phyloP scores from a whole-genome alignment of 2,113 vertebrate genomes.

The Sterrhoptilus dennistouni region DNA sequence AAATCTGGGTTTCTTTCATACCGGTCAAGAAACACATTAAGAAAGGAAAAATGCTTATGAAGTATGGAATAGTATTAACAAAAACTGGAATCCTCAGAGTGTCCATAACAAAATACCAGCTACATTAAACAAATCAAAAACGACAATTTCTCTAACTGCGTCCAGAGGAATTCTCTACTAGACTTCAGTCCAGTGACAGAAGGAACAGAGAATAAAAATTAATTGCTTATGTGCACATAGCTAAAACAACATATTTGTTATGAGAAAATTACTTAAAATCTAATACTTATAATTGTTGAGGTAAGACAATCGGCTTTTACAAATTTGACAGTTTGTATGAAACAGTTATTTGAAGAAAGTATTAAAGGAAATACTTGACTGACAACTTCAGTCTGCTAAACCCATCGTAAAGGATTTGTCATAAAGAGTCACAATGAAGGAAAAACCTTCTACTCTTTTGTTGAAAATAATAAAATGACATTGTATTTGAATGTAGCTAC shows the following conservation, averaged over 20 bases:
- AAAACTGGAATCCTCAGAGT: not conserved
- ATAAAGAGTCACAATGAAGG: not conserved
- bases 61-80: not conserved
- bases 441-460: not conserved
- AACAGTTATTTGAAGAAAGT: not conserved
- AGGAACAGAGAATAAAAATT: not conserved
- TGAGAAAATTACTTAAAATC: not conserved
- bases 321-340: not conserved
- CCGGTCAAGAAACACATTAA: not conserved
- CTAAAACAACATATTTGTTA: not conserved
- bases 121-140: not conserved
- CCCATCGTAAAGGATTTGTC: not conserved
- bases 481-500: not conserved
- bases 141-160: not conserved
- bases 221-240: not conserved
- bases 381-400: not conserved
- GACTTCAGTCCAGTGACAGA: not conserved
- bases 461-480: not conserved
- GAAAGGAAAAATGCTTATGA: not conserved
- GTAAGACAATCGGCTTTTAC: not conserved
- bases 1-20: not conserved
- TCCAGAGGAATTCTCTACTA: not conserved
- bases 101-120: not conserved
- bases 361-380: not conserved
- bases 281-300: not conserved